phyloP scores from a whole-genome alignment of 2,888 invertebrate species.

The Bellardia pandia region DNA sequence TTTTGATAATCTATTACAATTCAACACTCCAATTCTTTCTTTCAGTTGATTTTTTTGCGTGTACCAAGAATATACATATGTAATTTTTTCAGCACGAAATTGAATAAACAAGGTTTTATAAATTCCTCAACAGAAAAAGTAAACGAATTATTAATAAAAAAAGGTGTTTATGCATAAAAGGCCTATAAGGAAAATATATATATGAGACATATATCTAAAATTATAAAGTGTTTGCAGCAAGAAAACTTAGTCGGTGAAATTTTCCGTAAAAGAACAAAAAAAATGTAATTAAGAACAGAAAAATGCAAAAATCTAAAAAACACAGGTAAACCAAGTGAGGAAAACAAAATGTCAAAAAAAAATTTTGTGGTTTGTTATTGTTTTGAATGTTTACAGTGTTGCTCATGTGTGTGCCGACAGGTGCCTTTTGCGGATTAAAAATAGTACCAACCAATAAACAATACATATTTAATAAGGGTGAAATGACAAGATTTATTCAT shows the following conservation, averaged over 20 bases:
- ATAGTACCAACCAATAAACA: neutral
- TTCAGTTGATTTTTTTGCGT: slow-evolving; percentile 27
- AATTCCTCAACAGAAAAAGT: neutral
- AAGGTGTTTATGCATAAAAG: neutral
- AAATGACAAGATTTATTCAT: neutral
- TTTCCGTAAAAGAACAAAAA: slow-evolving; percentile 30
- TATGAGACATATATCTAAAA: neutral
- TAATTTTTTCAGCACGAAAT: slow-evolving; percentile 1
- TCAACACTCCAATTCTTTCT: neutral
- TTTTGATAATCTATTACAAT: slow-evolving; percentile 27
- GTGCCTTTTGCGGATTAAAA: neutral
- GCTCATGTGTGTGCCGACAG: neutral
- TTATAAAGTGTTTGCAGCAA: slow-evolving; percentile 2
- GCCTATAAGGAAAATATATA: neutral
- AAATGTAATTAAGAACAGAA: slow-evolving; percentile 28
- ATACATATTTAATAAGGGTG: neutral
- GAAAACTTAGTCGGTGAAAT: slow-evolving; percentile 23
- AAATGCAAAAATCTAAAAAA: slow-evolving; percentile 28
- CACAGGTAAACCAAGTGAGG: slow-evolving; percentile 54
- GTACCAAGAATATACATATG: slow-evolving; percentile 14
- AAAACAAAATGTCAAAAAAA: slow-evolving; percentile 60
- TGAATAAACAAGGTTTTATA: neutral
- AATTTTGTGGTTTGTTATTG: slow-evolving; percentile 53
- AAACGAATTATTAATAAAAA: neutral
- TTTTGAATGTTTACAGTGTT: slow-evolving; percentile 48